phyloP scores from a whole-genome alignment of 2,888 invertebrate species.

The Synergus itoensis region DNA sequence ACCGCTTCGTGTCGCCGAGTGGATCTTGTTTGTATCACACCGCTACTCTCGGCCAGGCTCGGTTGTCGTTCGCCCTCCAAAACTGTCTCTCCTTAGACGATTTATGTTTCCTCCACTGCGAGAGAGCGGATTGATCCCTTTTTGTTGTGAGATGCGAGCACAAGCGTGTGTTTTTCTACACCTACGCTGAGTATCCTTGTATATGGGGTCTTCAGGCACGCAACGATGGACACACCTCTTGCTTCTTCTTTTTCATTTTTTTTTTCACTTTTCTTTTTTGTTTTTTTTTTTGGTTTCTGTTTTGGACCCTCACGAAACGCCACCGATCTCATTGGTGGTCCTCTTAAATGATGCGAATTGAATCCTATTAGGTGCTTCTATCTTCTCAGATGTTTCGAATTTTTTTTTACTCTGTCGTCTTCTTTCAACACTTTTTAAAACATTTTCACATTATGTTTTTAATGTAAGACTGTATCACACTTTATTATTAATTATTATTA shows the following conservation, averaged over 20 bases:
- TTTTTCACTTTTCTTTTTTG: background rate
- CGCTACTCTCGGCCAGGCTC: conserved; percentile 59
- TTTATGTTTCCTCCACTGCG: conserved; percentile 73
- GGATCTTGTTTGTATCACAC: conserved; percentile 75
- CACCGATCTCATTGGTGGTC: conserved; percentile 25
- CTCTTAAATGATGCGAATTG: background rate
- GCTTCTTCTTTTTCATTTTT: conserved; percentile 18
- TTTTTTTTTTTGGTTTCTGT: background rate
- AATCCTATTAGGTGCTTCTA: background rate
- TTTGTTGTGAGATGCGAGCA: conserved; percentile 66
- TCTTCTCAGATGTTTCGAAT: background rate
- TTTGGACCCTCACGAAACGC: background rate
- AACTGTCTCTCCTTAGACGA: conserved; percentile 71
- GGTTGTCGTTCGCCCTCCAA: conserved; percentile 66
- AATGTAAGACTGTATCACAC: no score
- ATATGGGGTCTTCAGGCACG: conserved; percentile 48
- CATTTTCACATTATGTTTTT: no score
- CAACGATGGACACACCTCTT: conserved; percentile 49
- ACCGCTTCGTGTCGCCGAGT: conserved; percentile 69
- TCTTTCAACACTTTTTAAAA: no score
- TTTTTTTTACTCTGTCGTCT: background rate
- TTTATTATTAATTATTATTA: no score
- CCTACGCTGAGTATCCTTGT: conserved; percentile 26
- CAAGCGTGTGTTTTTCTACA: conserved; percentile 42
- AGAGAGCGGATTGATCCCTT: conserved; percentile 75